Percentiles rank a stretch among this genome's conserved stretches.
Evolutionary conservation across 2,113 vertebrate genomes (phyloP).

Genomic region (Coptodon bakossiorum): DNA sequence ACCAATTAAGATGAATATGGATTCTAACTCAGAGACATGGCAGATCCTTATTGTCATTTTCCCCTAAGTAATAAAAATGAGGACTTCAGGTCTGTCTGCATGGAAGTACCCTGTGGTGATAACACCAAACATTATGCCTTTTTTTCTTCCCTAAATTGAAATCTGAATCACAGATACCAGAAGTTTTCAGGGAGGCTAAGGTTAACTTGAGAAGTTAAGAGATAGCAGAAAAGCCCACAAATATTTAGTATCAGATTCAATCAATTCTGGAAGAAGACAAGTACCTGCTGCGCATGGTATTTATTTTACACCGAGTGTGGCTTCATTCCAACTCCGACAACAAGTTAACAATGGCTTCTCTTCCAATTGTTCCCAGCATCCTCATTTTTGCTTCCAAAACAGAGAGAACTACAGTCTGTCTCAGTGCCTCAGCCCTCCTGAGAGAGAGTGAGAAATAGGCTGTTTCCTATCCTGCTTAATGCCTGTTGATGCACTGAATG

Average conservation of each 20-base stretch:
- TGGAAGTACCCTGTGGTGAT: background rate
- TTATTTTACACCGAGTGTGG: background rate
- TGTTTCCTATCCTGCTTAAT: slow-evolving; percentile 42
- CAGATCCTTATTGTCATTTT: slow-evolving; percentile 36
- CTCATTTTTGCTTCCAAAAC: slow-evolving; percentile 19
- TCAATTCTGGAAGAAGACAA: background rate
- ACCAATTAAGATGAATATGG: slow-evolving; percentile 74
- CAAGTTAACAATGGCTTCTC: slow-evolving; percentile 44
- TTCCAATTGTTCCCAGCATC: slow-evolving; percentile 36
- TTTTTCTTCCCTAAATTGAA: background rate
- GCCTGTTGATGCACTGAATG: slow-evolving; percentile 38
- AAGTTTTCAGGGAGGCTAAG: background rate
- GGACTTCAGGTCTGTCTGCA: background rate
- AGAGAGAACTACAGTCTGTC: slow-evolving; percentile 12
- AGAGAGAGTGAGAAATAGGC: slow-evolving; percentile 33
- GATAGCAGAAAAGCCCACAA: background rate
- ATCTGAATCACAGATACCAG: background rate
- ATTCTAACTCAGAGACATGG: slow-evolving; percentile 41
- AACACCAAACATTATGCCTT: background rate
- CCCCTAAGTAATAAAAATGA: slow-evolving; percentile 44
- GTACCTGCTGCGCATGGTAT: slow-evolving; percentile 21
- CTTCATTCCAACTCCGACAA: slow-evolving; percentile 11
- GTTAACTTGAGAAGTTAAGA: background rate
- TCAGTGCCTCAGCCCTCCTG: slow-evolving; percentile 11
- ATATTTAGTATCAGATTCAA: slow-evolving; percentile 1